Evolutionary conservation across 1,140 invertebrate genomes (phyloP).

Genomic region (Bombus terrestris): DNA sequence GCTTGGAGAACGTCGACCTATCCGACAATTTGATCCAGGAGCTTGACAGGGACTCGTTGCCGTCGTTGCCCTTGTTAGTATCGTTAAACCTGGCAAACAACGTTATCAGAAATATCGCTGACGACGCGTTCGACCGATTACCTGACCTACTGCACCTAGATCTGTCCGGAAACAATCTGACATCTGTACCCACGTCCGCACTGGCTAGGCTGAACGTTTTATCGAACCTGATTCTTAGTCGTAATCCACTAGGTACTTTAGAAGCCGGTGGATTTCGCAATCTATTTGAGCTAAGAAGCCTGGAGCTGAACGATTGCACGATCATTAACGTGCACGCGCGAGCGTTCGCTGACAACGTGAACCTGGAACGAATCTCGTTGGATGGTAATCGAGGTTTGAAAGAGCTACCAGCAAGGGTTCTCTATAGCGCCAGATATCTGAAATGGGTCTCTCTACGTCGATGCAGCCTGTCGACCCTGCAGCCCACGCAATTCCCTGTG

Average conservation of each 20-base stretch:
- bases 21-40: conserved; percentile 89
- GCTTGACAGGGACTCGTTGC: conserved; percentile 86
- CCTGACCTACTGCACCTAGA: conserved; percentile 88
- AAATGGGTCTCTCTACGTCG: conserved; percentile 87
- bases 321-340: conserved; percentile 87
- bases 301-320: conserved; percentile 88
- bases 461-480: conserved; percentile 88
- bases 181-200: conserved; percentile 88
- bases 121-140: conserved; percentile 87
- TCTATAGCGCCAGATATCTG: conserved; percentile 90
- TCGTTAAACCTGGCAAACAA: conserved; percentile 88
- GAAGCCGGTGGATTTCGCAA: conserved; percentile 90
- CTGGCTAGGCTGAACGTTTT: conserved; percentile 90
- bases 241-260: conserved; percentile 88
- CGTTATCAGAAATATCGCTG: conserved; percentile 87
- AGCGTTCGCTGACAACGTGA: conserved; percentile 92
- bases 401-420: conserved; percentile 87
- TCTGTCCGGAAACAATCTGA: conserved; percentile 92
- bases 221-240: conserved; percentile 88
- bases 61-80: conserved; percentile 86
- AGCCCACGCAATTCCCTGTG: conserved; percentile 90
- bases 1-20: conserved; percentile 87
- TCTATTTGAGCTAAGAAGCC: conserved; percentile 88
- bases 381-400: conserved; percentile 89
- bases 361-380: conserved; percentile 89